phyloP scores from a whole-genome alignment of 2,113 vertebrate species.

The Protomyctophum bolini region DNA sequence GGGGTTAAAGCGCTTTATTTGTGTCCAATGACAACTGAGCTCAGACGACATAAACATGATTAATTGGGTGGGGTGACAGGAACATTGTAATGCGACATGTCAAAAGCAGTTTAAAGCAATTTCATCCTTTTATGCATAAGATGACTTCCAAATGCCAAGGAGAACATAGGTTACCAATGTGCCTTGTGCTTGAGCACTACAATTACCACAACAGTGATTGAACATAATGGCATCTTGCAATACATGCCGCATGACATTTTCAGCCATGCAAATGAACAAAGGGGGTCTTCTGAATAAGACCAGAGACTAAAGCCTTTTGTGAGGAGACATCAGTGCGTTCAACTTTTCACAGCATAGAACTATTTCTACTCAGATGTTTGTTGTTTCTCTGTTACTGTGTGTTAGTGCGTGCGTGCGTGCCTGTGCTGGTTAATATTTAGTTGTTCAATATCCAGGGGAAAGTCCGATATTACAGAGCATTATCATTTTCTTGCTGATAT shows the following conservation, averaged over 20 bases:
- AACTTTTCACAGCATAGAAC: background rate
- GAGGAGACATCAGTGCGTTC: background rate
- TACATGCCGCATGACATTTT: constrained; percentile 50
- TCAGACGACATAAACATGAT: constrained; percentile 47
- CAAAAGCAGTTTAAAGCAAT: constrained; percentile 42
- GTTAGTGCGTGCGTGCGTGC: too few species aligned
- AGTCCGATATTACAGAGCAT: too few species aligned
- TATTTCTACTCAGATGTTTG: too few species aligned
- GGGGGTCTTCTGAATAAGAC: constrained; percentile 4
- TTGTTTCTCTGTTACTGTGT: too few species aligned
- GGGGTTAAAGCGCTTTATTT: constrained; percentile 33
- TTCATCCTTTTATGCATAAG: constrained; percentile 15
- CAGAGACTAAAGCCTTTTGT: background rate
- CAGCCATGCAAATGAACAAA: constrained; percentile 26
- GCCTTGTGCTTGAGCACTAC: constrained; percentile 21
- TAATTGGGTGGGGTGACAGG: constrained; percentile 36
- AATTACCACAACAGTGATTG: constrained; percentile 45
- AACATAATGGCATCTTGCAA: constrained; percentile 42
- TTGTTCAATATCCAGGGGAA: too few species aligned
- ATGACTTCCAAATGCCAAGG: constrained; percentile 50
- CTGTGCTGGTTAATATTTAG: too few species aligned
- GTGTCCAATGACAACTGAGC: constrained; percentile 33
- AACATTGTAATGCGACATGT: constrained; percentile 28
- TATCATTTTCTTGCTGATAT: too few species aligned
- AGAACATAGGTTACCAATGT: constrained; percentile 36